These are phyloP conservation scores for Grallaria varia DNA, from an alignment of 2,113 vertebrate species.

Conservation along the genomic window DNA sequence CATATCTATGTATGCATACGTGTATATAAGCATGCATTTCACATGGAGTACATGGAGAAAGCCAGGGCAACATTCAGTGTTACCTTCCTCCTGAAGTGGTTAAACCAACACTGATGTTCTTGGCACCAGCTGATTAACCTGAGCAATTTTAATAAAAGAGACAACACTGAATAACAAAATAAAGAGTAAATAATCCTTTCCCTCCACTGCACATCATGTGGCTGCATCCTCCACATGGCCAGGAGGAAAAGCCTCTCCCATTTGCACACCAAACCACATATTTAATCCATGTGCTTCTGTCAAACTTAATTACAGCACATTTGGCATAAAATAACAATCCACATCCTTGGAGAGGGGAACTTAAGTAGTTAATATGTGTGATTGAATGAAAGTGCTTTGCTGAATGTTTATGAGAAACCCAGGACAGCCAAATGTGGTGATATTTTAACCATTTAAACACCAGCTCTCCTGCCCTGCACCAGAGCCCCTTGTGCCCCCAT, in stretches of 20 bases:
- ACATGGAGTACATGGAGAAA: not conserved
- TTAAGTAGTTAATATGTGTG: constrained; percentile 82
- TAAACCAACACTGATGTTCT: not conserved
- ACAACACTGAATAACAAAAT: constrained; percentile 55
- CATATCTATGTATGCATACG: not conserved
- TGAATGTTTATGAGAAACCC: constrained; percentile 81
- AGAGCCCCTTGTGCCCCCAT: not conserved
- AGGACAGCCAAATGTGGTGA: constrained; percentile 74
- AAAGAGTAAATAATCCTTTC: constrained; percentile 19
- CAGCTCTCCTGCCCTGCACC: not conserved
- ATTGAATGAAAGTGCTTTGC: constrained; percentile 80
- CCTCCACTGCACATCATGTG: constrained; percentile 62
- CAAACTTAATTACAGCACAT: constrained; percentile 99
- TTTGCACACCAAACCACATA: constrained; percentile 90
- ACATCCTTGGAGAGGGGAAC: constrained; percentile 80
- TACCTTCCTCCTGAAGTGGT: not conserved
- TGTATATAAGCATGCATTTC: rapidly evolving
- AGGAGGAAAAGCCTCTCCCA: constrained; percentile 78
- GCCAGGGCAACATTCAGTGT: not conserved
- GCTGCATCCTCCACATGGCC: constrained; percentile 91
- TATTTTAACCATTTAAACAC: constrained; percentile 70
- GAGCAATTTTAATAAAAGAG: constrained; percentile 27
- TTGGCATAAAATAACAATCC: constrained; percentile 84
- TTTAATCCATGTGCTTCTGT: constrained; percentile 99
- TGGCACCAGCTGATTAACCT: constrained; percentile 46